A percentile compares a stretch with the other conserved stretches of the same genome.
phyloP scores from a whole-genome alignment of 1,140 invertebrate genomes.

The Diploscapter pachys region DNA sequence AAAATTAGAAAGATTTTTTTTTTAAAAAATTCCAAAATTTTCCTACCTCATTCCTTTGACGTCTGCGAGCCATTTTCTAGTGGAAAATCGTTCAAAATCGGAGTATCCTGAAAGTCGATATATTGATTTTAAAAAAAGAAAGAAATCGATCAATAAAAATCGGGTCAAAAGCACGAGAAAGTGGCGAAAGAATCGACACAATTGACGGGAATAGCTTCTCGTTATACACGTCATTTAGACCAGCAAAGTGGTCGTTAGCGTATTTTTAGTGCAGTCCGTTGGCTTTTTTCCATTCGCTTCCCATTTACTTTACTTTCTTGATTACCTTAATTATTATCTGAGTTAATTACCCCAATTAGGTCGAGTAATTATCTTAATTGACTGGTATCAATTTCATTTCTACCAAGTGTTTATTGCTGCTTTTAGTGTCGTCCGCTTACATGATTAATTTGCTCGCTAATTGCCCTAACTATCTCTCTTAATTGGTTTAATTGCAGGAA shows the following conservation, averaged over 20 bases:
- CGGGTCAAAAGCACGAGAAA: neutral
- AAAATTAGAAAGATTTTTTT: neutral
- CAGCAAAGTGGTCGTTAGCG: neutral
- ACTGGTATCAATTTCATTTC: too few relatives aligned
- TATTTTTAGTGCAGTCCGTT: too few relatives aligned
- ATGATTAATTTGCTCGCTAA: too few relatives aligned
- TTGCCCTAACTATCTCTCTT: neutral
- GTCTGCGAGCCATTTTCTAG: too few relatives aligned
- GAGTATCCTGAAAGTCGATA: neutral
- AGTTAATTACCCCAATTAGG: too few relatives aligned
- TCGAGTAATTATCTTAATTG: too few relatives aligned
- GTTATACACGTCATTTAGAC: neutral
- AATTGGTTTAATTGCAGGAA: neutral
- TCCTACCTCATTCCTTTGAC: neutral
- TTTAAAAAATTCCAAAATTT: neutral
- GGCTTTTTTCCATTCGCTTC: neutral
- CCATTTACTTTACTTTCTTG: neutral
- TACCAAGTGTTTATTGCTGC: too few relatives aligned
- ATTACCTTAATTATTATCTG: neutral
- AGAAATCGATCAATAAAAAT: neutral
- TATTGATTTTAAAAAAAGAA: neutral
- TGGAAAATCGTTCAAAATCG: too few relatives aligned
- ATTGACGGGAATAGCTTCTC: too few relatives aligned
- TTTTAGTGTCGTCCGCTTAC: too few relatives aligned
- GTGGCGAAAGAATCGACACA: neutral